Evolutionary conservation across 2,888 invertebrate species (phyloP), one percentile per base, ranked within the genome.

Genomic region (Hypomecis atomaria): DNA sequence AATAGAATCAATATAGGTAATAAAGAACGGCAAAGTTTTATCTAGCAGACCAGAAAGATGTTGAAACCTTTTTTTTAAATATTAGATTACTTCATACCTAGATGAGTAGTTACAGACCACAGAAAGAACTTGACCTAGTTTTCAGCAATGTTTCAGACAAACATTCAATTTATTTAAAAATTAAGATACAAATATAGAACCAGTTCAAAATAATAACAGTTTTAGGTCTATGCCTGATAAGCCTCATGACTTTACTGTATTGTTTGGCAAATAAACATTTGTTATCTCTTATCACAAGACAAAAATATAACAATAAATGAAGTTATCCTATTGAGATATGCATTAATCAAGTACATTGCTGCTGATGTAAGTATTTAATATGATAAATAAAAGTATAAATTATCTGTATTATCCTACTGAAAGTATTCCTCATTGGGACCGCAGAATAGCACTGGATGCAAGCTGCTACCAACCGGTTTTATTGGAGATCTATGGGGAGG

Each of bases 201-300:
- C 37, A 34, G 9, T 50, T 50, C 4, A 50, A 50, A 49, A n/a
- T 34, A 50, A 52, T 52, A 23, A 40, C n/a, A 5, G 45, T 48
- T 50, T 36, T 36, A 59, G 54, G 58, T 53, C 48, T 49, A 11
- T 59, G 53, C 7, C 54, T 59, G 63, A 58, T 63, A 63, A 47
- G 13, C 38, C 6, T 6, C 23, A 47, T 57, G 37, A 53, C n/a
- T 50, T 23, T 53, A 40, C 43, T 13, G 23, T 9, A 44, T 43
- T 59, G 48, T 54, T 49, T n/a, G 48, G 33, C 54, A 58, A 53
- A 47, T 58, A 59, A 54, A 58, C 37, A 49, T 54, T 40, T 23
- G 40, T 55, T 49, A 59, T 64, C 48, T 58, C 44, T 64, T 63
- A 54, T 54, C 63, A 58, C 36, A 42, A 49, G 34, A 45, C 33